phyloP scores from a whole-genome alignment of 1,140 invertebrate species.

The Heliconius hewitsoni region DNA sequence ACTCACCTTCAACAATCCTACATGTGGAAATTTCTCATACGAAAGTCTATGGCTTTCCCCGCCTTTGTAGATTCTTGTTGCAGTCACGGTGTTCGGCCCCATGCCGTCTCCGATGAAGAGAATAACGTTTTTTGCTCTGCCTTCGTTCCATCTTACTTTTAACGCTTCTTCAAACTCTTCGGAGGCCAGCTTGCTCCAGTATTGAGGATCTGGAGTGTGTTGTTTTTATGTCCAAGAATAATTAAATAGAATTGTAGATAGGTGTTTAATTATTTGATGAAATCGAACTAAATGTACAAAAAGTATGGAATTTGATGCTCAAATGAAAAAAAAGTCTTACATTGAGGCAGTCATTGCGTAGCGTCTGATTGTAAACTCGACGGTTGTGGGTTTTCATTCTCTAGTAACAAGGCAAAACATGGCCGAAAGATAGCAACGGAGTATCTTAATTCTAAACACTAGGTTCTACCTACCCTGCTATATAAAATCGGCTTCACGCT shows the following conservation, averaged over 20 bases:
- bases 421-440: no score
- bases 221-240: background rate
- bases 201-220: conserved; percentile 76
- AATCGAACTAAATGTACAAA: no score
- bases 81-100: conserved; percentile 94
- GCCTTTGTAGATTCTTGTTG: conserved; percentile 88
- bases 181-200: conserved; percentile 82
- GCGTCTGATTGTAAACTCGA: no score
- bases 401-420: no score
- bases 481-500: no score
- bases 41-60: conserved; percentile 86
- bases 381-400: no score
- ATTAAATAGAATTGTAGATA: background rate
- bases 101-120: conserved; percentile 97
- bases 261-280: background rate
- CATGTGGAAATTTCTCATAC: conserved; percentile 92
- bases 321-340: no score
- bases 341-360: no score
- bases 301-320: no score
- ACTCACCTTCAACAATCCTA: conserved; percentile 91
- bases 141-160: conserved; percentile 82
- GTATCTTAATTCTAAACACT: no score
- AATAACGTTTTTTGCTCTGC: conserved; percentile 93
- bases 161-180: conserved; percentile 84
- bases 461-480: no score